These are phyloP conservation scores for Mormoops blainvillei DNA, from an alignment of 2,113 vertebrate genomes.

Conservation along the genomic window DNA sequence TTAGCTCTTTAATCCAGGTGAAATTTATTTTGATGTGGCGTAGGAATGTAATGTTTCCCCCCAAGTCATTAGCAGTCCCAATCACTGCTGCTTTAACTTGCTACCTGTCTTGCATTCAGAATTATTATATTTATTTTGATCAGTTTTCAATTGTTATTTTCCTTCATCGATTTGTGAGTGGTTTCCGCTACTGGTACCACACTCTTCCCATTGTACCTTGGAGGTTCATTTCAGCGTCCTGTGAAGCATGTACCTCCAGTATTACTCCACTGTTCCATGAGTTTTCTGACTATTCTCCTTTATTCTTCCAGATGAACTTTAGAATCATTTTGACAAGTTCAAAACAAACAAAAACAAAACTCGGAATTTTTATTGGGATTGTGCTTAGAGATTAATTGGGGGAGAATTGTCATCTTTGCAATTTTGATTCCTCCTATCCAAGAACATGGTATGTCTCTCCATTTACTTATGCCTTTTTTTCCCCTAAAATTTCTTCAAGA, in stretches of 20 bases:
- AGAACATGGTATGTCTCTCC: conserved; percentile 43
- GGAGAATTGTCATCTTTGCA: conserved; percentile 22
- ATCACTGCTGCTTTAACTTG: background rate
- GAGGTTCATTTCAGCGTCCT: background rate
- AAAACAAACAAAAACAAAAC: conserved; percentile 1
- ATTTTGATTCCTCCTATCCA: conserved; percentile 45
- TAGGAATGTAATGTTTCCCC: background rate
- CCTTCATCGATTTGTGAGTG: background rate
- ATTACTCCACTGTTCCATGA: background rate
- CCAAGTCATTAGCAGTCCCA: background rate
- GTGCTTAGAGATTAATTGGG: conserved; percentile 55
- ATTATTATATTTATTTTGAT: background rate
- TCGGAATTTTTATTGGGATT: conserved; percentile 41
- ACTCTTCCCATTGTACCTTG: background rate
- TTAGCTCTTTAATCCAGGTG: background rate
- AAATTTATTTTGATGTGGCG: background rate
- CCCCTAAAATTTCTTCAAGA: background rate
- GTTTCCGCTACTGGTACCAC: background rate
- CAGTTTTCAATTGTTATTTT: background rate
- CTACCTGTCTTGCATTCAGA: background rate
- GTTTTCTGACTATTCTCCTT: conserved; percentile 25
- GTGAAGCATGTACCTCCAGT: background rate
- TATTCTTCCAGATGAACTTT: conserved; percentile 61
- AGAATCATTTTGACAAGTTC: conserved; percentile 49
- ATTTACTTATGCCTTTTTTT: background rate